A percentile compares a stretch with the other conserved stretches of the same genome.
Evolutionary conservation across 2,113 vertebrate genomes (phyloP).

Genomic region (Antigone vipio): DNA sequence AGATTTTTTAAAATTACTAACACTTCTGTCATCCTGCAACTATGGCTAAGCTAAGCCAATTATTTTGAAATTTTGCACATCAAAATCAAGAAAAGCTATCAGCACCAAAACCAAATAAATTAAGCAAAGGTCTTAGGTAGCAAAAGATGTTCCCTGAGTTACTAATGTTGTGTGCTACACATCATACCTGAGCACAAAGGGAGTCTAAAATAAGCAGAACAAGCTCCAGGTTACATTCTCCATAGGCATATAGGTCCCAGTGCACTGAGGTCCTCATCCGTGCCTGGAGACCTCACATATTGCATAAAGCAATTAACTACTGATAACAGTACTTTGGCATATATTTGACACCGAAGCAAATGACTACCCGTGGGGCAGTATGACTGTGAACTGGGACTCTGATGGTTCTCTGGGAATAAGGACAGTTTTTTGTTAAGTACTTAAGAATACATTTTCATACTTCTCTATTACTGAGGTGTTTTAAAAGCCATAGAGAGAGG

Average conservation of each 20-base stretch:
- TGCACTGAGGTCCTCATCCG: background rate
- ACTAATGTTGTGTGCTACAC: rapidly evolving
- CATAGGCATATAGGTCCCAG: rapidly evolving
- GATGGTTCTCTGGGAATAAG: background rate
- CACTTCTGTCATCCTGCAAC: background rate
- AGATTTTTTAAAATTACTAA: background rate
- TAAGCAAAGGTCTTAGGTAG: background rate
- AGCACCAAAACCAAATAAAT: background rate
- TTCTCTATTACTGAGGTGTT: background rate
- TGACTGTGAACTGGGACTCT: background rate
- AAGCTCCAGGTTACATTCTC: background rate
- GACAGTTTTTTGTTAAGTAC: background rate
- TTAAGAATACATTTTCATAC: background rate
- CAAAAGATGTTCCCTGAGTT: background rate
- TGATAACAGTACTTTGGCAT: background rate
- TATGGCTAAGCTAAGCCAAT: background rate
- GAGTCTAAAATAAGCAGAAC: background rate
- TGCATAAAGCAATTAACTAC: background rate
- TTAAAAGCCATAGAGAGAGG: background rate
- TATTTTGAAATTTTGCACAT: background rate
- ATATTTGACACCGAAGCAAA: background rate
- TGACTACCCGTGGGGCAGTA: background rate
- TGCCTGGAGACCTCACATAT: background rate
- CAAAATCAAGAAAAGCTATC: background rate
- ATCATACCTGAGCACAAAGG: background rate